A percentile compares a stretch with the other conserved stretches of the same genome.
These are phyloP conservation scores for Drosophila siamana DNA, from an alignment of 2,888 invertebrate genomes.

Conservation along the genomic window DNA sequence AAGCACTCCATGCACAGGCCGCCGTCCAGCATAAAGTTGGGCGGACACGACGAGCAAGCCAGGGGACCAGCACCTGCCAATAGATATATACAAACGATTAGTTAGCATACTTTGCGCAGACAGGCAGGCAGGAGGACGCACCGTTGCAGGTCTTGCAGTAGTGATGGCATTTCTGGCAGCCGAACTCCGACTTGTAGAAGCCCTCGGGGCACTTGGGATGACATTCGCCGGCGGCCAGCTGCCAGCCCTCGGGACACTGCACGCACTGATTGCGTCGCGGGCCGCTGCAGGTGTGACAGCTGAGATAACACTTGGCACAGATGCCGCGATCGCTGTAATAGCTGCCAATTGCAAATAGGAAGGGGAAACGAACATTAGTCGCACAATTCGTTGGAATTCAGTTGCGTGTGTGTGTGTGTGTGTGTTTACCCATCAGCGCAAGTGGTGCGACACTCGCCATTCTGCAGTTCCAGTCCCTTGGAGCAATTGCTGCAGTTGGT, in stretches of 20 bases:
- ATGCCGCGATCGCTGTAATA: constrained; percentile 94
- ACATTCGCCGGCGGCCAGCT: constrained; percentile 93
- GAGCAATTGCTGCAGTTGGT: constrained; percentile 93
- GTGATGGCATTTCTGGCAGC: constrained; percentile 95
- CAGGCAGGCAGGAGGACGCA: too few species aligned
- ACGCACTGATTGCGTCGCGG: constrained; percentile 94
- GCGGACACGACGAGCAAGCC: constrained; percentile 90
- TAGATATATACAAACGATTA: not conserved
- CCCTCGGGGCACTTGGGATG: constrained; percentile 94
- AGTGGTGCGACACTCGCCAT: constrained; percentile 92
- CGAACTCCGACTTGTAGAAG: constrained; percentile 92
- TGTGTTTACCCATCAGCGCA: constrained; percentile 89
- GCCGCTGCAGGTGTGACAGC: constrained; percentile 94
- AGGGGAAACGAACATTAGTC: not conserved
- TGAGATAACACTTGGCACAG: constrained; percentile 93
- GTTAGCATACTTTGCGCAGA: too few species aligned
- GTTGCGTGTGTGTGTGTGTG: not conserved
- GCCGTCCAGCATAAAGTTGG: constrained; percentile 90
- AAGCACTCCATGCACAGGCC: constrained; percentile 92
- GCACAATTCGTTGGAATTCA: not conserved
- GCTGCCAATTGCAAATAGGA: constrained; percentile 85
- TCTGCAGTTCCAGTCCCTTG: constrained; percentile 91
- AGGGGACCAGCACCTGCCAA: constrained; percentile 89
- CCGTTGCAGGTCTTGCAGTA: constrained; percentile 95
- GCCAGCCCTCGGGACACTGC: constrained; percentile 92